Evolutionary conservation across 2,113 vertebrate genomes (phyloP).

Genomic region (Nettapus auritus): DNA sequence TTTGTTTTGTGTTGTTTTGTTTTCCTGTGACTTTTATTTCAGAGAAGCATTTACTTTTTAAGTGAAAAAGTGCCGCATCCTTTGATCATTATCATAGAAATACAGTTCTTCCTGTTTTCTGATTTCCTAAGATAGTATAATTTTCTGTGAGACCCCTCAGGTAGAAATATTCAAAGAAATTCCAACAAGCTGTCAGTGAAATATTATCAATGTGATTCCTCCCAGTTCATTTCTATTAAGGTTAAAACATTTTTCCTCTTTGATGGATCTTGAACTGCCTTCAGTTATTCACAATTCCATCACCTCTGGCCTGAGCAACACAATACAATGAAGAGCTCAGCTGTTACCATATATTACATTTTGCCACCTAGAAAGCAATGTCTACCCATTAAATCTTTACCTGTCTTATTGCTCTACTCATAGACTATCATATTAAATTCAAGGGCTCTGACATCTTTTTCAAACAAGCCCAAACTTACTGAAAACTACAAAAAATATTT

Average conservation of each 20-base stretch:
- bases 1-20: background rate
- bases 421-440: background rate
- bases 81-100: background rate
- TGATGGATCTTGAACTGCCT: background rate
- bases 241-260: background rate
- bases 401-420: background rate
- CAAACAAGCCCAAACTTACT: background rate
- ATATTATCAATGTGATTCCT: rapidly evolving
- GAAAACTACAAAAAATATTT: background rate
- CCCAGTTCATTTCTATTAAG: background rate
- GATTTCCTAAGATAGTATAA: background rate
- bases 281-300: background rate
- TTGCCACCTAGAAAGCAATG: background rate
- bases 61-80: background rate
- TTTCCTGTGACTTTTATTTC: background rate
- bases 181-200: background rate
- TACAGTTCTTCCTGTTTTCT: background rate
- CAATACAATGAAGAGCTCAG: background rate
- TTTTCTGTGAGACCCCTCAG: background rate
- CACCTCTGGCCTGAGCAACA: background rate
- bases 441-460: background rate
- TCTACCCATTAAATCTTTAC: background rate
- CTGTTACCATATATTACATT: background rate
- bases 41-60: background rate
- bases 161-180: background rate